A percentile compares a stretch with the other conserved stretches of the same genome.
phyloP scores from a whole-genome alignment of 2,888 invertebrate genomes.

The Plagodis dolabraria region DNA sequence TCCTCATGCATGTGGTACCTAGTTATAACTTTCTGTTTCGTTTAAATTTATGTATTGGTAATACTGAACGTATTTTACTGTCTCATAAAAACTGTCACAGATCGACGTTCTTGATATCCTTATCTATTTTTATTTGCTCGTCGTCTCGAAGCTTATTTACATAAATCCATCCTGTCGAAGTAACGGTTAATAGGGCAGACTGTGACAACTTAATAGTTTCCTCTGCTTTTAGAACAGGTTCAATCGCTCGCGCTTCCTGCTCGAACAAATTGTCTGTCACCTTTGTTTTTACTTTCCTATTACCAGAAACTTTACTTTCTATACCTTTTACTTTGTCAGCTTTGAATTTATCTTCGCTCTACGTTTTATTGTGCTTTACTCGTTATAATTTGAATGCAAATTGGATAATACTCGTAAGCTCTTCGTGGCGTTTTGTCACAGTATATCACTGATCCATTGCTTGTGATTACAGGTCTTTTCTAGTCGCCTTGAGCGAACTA shows the following conservation, averaged over 20 bases:
- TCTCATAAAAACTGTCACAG: constrained; percentile 7
- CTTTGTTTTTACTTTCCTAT: constrained; percentile 33
- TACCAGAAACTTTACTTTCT: constrained; percentile 15
- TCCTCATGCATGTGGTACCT: neutral
- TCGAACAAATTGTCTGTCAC: constrained; percentile 43
- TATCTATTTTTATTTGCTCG: constrained; percentile 57
- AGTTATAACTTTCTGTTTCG: neutral
- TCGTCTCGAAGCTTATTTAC: constrained; percentile 41
- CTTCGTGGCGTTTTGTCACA: constrained; percentile 42
- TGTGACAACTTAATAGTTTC: constrained; percentile 81
- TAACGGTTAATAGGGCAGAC: constrained; percentile 63
- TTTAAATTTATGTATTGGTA: neutral
- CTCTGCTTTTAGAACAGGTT: constrained; percentile 63
- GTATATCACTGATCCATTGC: constrained; percentile 49
- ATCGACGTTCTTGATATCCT: constrained; percentile 27
- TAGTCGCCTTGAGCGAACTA: constrained; percentile 61
- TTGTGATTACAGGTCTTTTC: constrained; percentile 59
- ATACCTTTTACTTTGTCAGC: constrained; percentile 8
- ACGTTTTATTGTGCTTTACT: neutral
- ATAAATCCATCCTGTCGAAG: constrained; percentile 73
- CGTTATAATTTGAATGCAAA: constrained; percentile 18
- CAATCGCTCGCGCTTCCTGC: constrained; percentile 52
- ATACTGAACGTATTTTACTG: neutral
- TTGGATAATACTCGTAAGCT: constrained; percentile 22
- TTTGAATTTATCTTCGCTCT: constrained; percentile 4